A percentile compares a stretch with the other conserved stretches of the same genome.
phyloP scores from a whole-genome alignment of 2,888 invertebrate species.

The Hetaerina titia region DNA sequence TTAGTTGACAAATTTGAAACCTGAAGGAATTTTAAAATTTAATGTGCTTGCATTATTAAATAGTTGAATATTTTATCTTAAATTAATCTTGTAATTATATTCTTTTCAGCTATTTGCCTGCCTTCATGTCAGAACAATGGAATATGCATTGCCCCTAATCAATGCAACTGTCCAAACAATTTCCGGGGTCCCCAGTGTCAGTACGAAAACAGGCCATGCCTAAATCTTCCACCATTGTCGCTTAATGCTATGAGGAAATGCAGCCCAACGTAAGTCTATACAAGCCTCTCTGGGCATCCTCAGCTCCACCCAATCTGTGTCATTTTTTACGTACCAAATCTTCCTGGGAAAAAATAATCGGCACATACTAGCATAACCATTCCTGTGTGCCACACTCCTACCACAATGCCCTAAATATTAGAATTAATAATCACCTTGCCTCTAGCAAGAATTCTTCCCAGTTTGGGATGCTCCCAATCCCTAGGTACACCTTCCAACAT shows the following conservation, averaged over 20 bases:
- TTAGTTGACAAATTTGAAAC: too few relatives aligned
- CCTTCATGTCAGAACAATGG: constrained; percentile 90
- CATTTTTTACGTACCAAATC: not conserved
- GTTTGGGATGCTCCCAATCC: too few relatives aligned
- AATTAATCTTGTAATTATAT: constrained; percentile 43
- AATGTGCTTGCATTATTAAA: not conserved
- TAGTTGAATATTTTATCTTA: not conserved
- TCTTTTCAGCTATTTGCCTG: constrained; percentile 84
- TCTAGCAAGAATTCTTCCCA: too few relatives aligned
- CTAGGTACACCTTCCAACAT: too few relatives aligned
- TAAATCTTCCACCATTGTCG: constrained; percentile 83
- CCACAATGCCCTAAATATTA: too few relatives aligned
- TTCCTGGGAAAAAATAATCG: not conserved
- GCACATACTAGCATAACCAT: too few relatives aligned
- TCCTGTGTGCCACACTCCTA: too few relatives aligned
- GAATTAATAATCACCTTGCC: too few relatives aligned
- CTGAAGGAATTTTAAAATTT: too few relatives aligned
- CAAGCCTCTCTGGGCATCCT: not conserved
- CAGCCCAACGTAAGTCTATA: constrained; percentile 81
- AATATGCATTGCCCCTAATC: constrained; percentile 86
- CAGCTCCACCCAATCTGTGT: constrained; percentile 44
- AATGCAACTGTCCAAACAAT: constrained; percentile 87
- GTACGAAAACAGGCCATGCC: constrained; percentile 85
- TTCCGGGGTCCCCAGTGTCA: constrained; percentile 88
- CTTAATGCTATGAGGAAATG: constrained; percentile 84